phyloP scores from a whole-genome alignment of 2,797 vertebrate genomes.

The Percopsis omiscomaycus region DNA sequence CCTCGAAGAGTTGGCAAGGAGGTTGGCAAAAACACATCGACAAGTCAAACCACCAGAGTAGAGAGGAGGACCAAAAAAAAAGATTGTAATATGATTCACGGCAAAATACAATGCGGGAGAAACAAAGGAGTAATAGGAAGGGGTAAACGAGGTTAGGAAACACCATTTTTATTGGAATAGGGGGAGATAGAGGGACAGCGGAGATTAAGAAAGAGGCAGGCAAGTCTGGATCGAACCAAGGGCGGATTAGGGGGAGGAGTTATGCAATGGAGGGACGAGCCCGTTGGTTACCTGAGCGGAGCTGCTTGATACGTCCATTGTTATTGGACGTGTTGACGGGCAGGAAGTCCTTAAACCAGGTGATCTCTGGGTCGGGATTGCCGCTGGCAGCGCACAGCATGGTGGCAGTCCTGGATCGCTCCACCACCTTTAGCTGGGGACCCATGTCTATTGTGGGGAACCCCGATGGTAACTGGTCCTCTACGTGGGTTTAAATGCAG shows the following conservation, averaged over 20 bases:
- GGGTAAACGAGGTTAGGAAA: conserved; percentile 3
- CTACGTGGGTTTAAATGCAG: conserved; percentile 63
- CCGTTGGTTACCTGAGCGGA: conserved; percentile 77
- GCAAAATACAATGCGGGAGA: not conserved
- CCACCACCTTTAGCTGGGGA: conserved; percentile 97
- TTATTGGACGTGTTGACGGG: conserved; percentile 96
- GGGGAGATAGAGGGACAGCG: conserved; percentile 39
- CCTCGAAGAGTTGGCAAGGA: conserved; percentile 46
- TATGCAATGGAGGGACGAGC: conserved; percentile 18
- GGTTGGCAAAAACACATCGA: conserved; percentile 56
- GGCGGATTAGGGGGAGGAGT: conserved; percentile 16
- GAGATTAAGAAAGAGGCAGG: not conserved
- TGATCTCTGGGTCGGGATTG: conserved; percentile 97
- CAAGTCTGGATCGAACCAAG: not conserved
- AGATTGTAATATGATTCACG: not conserved
- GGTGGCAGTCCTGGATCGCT: conserved; percentile 96
- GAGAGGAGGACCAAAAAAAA: conserved; percentile 20
- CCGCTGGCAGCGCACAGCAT: conserved; percentile 98
- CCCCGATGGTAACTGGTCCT: conserved; percentile 95
- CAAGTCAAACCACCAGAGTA: conserved; percentile 52
- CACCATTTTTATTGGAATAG: not conserved
- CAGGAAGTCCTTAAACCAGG: conserved; percentile 99
- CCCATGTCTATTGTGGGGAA: conserved; percentile 99
- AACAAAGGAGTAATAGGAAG: conserved; percentile 8
- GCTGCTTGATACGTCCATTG: conserved; percentile 96